A percentile compares a stretch with the other conserved stretches of the same genome.
phyloP scores from a whole-genome alignment of 2,113 vertebrate genomes.

The Cricetomys ansorgei region DNA sequence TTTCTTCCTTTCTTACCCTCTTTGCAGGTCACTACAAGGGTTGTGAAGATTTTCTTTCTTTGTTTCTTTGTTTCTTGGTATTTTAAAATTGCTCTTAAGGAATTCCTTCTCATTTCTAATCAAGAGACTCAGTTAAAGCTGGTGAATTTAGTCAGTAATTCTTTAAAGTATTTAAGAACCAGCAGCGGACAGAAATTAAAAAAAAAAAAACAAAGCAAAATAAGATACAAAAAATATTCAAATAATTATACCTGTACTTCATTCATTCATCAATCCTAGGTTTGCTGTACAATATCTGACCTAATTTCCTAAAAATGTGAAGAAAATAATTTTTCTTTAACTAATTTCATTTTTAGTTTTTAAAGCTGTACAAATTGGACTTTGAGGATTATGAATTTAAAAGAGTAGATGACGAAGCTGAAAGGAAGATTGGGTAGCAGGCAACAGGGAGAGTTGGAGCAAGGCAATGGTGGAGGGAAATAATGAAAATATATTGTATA shows the following conservation, averaged over 20 bases:
- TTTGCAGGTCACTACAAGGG: too few species aligned
- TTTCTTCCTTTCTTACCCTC: too few species aligned
- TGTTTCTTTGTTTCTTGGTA: too few species aligned
- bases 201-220: neutral
- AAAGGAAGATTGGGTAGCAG: too few species aligned
- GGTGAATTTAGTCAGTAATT: neutral
- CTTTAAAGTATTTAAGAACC: neutral
- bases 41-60: too few species aligned
- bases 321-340: neutral
- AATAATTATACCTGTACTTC: neutral
- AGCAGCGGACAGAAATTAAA: neutral
- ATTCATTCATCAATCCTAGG: neutral
- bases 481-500: neutral
- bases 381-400: neutral
- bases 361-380: too few species aligned
- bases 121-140: slow-evolving; percentile 3
- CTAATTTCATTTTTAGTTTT: neutral
- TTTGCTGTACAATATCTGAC: neutral
- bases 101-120: neutral
- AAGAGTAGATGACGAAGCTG: neutral
- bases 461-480: neutral
- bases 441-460: neutral
- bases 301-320: slow-evolving; percentile 5
- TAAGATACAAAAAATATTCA: neutral
- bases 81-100: neutral